phyloP scores from a whole-genome alignment of 1,140 invertebrate species.

The Lordiphosa collinella region DNA sequence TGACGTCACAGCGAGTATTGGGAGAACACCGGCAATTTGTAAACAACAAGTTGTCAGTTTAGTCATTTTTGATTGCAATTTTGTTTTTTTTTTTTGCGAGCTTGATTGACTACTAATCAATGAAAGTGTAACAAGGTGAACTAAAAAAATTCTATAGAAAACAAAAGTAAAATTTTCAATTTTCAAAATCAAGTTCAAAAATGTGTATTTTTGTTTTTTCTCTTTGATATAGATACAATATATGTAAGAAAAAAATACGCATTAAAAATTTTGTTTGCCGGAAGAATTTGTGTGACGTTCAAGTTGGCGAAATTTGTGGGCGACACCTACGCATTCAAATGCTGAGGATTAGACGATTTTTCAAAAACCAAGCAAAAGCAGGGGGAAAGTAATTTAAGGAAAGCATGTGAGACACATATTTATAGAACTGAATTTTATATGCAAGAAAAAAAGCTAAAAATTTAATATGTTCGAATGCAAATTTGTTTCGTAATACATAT shows the following conservation, averaged over 20 bases:
- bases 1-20: too few species aligned
- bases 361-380: too few species aligned
- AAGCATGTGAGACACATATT: too few species aligned
- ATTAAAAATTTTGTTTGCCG: conserved; percentile 3
- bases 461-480: too few species aligned
- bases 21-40: conserved; percentile 22
- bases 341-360: too few species aligned
- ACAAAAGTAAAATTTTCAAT: background rate
- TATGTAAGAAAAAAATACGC: background rate
- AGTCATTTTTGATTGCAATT: conserved; percentile 29
- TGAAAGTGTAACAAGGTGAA: conserved; percentile 7
- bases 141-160: background rate
- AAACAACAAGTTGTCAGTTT: conserved; percentile 48
- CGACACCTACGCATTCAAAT: too few species aligned
- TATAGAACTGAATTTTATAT: too few species aligned
- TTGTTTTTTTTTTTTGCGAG: conserved; percentile 14
- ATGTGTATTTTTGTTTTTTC: background rate
- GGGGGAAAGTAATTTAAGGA: too few species aligned
- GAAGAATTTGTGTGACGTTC: too few species aligned
- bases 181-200: background rate
- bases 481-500: too few species aligned
- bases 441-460: too few species aligned
- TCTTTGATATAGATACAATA: background rate
- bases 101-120: conserved; percentile 28
- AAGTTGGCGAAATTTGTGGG: too few species aligned